Percentiles rank a stretch among this genome's conserved stretches.
phyloP scores from a whole-genome alignment of 2,797 vertebrate genomes.

The Poeciliopsis turneri region DNA sequence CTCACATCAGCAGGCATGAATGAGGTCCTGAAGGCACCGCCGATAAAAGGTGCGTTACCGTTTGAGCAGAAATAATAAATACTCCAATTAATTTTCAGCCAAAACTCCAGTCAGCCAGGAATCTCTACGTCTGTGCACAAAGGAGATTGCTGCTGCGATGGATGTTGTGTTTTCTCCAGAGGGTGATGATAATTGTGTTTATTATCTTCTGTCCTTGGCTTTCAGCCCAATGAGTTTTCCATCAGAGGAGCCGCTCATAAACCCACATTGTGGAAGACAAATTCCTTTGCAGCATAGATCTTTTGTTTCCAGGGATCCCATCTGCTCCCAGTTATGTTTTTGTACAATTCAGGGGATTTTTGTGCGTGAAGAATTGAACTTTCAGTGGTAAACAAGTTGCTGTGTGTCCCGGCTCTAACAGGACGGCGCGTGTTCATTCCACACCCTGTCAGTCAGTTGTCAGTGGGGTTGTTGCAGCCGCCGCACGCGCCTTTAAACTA shows the following conservation, averaged over 20 bases:
- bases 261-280: constrained; percentile 51
- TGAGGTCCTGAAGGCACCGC: constrained; percentile 19
- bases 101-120: constrained; percentile 55
- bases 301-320: constrained; percentile 29
- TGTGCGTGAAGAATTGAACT: background rate
- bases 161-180: constrained; percentile 50
- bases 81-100: constrained; percentile 36
- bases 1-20: background rate
- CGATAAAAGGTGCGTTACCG: constrained; percentile 15
- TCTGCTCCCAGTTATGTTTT: constrained; percentile 42
- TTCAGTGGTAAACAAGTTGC: constrained; percentile 38
- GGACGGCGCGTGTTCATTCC: constrained; percentile 47
- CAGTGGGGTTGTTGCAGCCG: constrained; percentile 45
- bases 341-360: constrained; percentile 15
- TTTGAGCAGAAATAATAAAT: constrained; percentile 43
- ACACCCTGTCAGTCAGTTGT: constrained; percentile 69
- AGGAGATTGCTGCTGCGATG: constrained; percentile 37
- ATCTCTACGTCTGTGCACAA: constrained; percentile 44
- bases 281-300: constrained; percentile 3
- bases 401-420: constrained; percentile 20
- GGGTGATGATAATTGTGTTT: constrained; percentile 65
- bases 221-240: constrained; percentile 66
- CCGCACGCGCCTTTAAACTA: constrained; percentile 42
- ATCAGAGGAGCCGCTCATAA: constrained; percentile 48
- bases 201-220: constrained; percentile 56